Conservation (phyloP, 2,888 invertebrate genomes). For the Nematopogon swammerdamellus region DNA sequence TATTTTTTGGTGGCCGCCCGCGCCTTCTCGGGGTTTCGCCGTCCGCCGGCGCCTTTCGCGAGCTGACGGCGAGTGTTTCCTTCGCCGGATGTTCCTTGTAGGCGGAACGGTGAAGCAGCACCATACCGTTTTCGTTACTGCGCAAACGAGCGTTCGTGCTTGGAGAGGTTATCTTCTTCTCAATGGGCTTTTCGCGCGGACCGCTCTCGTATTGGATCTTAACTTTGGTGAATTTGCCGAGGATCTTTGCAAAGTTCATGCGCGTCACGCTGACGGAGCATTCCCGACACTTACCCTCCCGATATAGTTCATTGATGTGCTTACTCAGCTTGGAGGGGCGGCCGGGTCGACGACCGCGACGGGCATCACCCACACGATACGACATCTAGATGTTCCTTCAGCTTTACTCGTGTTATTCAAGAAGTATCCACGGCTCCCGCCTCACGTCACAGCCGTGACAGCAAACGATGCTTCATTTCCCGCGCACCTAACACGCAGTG, state of each 20-base stretch:
- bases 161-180: conserved; percentile 16
- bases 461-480: conserved; percentile 38
- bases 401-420: not conserved
- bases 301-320: conserved; percentile 31
- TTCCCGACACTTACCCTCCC: conserved; percentile 43
- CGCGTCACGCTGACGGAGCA: conserved; percentile 42
- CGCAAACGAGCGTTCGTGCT: conserved; percentile 30
- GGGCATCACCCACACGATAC: not conserved
- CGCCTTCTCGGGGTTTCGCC: not conserved
- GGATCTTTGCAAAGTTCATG: conserved; percentile 50
- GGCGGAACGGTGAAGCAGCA: conserved; percentile 30
- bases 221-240: conserved; percentile 49
- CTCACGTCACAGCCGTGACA: not conserved
- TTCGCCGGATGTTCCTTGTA: conserved; percentile 31
- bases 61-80: conserved; percentile 13
- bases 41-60: not conserved
- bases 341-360: conserved; percentile 1
- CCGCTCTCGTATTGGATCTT: conserved; percentile 46
- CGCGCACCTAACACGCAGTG: conserved; percentile 31
- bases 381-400: not conserved
- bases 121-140: conserved; percentile 49
- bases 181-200: conserved; percentile 21
- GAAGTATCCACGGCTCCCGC: not conserved
- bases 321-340: conserved; percentile 1
- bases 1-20: not conserved